These are phyloP conservation scores for Standfussiana lucernea DNA, from an alignment of 2,888 invertebrate species.

Conservation along the genomic window DNA sequence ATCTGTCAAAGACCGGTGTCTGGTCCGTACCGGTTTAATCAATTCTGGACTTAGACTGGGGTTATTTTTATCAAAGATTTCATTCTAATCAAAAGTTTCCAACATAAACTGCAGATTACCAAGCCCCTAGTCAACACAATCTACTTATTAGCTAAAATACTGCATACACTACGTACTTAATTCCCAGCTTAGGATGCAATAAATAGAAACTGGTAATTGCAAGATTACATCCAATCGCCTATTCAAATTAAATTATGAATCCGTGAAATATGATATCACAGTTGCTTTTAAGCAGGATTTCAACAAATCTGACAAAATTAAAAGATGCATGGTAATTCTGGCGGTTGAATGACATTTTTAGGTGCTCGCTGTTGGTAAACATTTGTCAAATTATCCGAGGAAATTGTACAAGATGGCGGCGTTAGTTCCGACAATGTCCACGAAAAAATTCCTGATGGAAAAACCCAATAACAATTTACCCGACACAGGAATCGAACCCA, in stretches of 20 bases:
- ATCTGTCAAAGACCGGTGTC: not conserved
- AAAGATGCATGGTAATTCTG: not conserved
- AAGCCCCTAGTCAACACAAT: conserved; percentile 33
- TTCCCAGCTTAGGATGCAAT: conserved; percentile 45
- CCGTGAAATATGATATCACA: conserved; percentile 48
- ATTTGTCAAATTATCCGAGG: not conserved
- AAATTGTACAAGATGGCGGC: not conserved
- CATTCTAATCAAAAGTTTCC: not conserved
- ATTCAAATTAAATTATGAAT: conserved; percentile 55
- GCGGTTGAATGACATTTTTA: not conserved
- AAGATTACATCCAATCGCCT: conserved; percentile 48
- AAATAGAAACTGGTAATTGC: conserved; percentile 55
- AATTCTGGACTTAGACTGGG: not conserved
- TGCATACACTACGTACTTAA: conserved; percentile 12
- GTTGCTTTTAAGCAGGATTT: not conserved
- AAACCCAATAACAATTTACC: too few species aligned
- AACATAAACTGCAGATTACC: conserved; percentile 3
- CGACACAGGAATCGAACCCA: too few species aligned
- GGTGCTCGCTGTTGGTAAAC: not conserved
- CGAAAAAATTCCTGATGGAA: too few species aligned
- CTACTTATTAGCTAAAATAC: conserved; percentile 42
- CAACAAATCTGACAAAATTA: conserved; percentile 1
- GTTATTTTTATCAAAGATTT: not conserved
- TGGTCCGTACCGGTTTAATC: not conserved
- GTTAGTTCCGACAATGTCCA: not conserved